Evolutionary conservation across 2,797 vertebrate genomes (phyloP), one percentile per base, ranked within the genome.

Genomic region (Esox lucius): DNA sequence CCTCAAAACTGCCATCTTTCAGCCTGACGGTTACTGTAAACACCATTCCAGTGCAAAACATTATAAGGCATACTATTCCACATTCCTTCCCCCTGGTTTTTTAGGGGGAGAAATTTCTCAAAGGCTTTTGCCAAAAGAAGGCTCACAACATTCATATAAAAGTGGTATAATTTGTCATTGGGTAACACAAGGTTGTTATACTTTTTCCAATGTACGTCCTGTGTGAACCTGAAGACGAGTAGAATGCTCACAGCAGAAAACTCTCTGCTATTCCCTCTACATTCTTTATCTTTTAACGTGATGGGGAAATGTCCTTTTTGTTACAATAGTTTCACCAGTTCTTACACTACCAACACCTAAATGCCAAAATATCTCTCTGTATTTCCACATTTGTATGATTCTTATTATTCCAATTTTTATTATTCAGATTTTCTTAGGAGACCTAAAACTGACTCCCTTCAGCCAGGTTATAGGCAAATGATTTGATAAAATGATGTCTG

Each of bases 21-120:
- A 94, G 91, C 72, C 88, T 94, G 94, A 94, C 92, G 90, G 91
- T 85, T 94, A 84, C 90, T 93, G 92, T 94, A 95, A 95, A 95
- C 94, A 95, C 87, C 91, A 91, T 93, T 92, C 91, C 91, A 87
- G 88, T 83, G 78, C 88, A 83, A 89, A 81, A 90, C 89, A 88
- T 91, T 92, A 89, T 89, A 87, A 91, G 89, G 90, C 92, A 87
- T 88, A 90, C 92, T 88, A 88, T 85, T 86, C 88, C 83, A 81
- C 93, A 93, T 93, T 93, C 93, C 90, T 66, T 28, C 75, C 80
- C 74, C 70, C 88, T 89, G 83, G 76, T 89, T 91, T 84, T 86
- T 85, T 89, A 88, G 81, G 84, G 74, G 76, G 75, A 88, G 85
- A 88, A 83, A 86, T 78, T 77, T 81, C 79, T 87, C 71, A 86